These are phyloP conservation scores for Poecilus cupreus DNA, from an alignment of 2,888 invertebrate genomes.

Conservation along the genomic window DNA sequence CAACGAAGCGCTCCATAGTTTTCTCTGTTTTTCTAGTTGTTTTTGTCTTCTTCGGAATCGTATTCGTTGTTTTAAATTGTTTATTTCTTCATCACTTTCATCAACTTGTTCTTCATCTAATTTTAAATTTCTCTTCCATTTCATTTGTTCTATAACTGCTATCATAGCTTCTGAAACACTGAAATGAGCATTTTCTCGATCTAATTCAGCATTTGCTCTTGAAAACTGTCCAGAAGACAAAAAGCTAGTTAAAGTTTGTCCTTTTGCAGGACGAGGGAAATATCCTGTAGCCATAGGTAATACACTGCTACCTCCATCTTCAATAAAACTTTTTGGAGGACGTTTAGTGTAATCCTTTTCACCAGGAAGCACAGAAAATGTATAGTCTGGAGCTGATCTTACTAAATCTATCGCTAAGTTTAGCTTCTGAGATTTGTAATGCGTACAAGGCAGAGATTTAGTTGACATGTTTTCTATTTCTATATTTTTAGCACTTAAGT, in stretches of 20 bases:
- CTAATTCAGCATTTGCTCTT: conserved; percentile 83
- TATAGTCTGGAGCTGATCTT: conserved; percentile 69
- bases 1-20: conserved; percentile 67
- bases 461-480: conserved; percentile 65
- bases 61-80: conserved; percentile 79
- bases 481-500: conserved; percentile 18
- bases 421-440: conserved; percentile 62
- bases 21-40: conserved; percentile 72
- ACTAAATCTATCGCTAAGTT: conserved; percentile 64
- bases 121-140: conserved; percentile 76
- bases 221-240: conserved; percentile 83
- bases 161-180: conserved; percentile 89
- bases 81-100: conserved; percentile 81
- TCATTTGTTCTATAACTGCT: conserved; percentile 85
- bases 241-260: conserved; percentile 84
- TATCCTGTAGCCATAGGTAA: conserved; percentile 76
- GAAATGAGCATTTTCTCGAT: conserved; percentile 91
- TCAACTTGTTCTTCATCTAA: conserved; percentile 74
- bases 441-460: conserved; percentile 63
- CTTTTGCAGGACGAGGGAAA: conserved; percentile 78
- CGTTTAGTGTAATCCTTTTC: conserved; percentile 73
- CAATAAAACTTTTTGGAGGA: conserved; percentile 77
- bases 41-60: conserved; percentile 76
- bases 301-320: conserved; percentile 77
- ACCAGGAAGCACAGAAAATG: conserved; percentile 69